phyloP scores from a whole-genome alignment of 2,888 invertebrate genomes.

The Periphyllus acericola region DNA sequence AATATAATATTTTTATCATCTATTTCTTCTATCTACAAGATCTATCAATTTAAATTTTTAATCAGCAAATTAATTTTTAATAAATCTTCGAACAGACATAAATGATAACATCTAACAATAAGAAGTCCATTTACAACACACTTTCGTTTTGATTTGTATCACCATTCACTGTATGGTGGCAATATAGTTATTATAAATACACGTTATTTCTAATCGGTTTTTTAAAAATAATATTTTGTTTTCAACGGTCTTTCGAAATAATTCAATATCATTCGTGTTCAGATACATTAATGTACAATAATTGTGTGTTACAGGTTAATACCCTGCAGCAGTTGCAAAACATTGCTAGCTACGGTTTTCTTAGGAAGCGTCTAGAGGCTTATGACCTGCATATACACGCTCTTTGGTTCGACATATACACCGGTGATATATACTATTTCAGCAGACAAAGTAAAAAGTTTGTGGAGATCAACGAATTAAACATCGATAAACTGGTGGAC shows the following conservation, averaged over 20 bases:
- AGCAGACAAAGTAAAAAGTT: conserved; percentile 87
- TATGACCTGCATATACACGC: conserved; percentile 91
- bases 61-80: too few species aligned
- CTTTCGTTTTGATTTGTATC: background rate
- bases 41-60: too few species aligned
- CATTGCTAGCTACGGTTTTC: conserved; percentile 90
- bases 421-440: conserved; percentile 95
- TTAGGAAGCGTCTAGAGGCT: conserved; percentile 81
- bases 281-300: background rate
- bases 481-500: conserved; percentile 77
- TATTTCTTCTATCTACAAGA: too few species aligned
- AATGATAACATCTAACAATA: too few species aligned
- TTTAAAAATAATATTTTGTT: background rate
- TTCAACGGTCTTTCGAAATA: background rate
- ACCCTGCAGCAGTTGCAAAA: conserved; percentile 92
- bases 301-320: conserved; percentile 73
- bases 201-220: background rate
- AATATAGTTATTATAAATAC: too few species aligned
- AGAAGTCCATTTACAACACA: too few species aligned
- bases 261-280: background rate
- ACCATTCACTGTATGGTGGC: background rate
- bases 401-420: conserved; percentile 97
- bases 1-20: too few species aligned
- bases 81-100: too few species aligned
- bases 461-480: conserved; percentile 85